Base-by-base conservation (phyloP, 2,888 invertebrate genomes). In the Agriopis leucophaearia region DNA sequence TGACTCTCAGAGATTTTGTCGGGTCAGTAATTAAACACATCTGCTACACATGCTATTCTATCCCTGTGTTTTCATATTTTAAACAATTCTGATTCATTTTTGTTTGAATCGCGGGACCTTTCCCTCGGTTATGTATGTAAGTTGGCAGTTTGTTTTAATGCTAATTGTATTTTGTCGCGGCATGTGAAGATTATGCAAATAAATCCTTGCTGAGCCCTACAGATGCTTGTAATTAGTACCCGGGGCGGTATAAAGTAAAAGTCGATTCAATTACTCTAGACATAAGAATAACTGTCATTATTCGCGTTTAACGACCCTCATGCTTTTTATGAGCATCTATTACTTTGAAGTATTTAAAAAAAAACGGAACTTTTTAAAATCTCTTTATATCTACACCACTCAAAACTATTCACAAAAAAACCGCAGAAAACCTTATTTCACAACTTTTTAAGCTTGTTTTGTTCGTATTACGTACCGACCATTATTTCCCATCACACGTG, bases 21-120 rank as follows among this genome's bases (percentile, higher is more conserved):
- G 89, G 91, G 86, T 89, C 88, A 88, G 90, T 90, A 90, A 92
- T 94, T 91, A 91, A 91, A 88, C 88, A 89, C 93, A 92, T 91
- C 90, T 91, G 92, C 81, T 87, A 86, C 90, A 84, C 84, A 84
- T 87, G 85, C 85, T 84, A 88, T 88, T 85, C 83, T 85, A 82
- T 88, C 84, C 83, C 82, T 74, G 77, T 75, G 78, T 83, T 86
- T 85, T 82, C 82, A 84, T 85, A 83, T 85, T 86, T 81, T 78
- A 77, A 82, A 85, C 76, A 79, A 82, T 86, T 80, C 77, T 77
- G 76, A 77, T 79, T 76, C 77, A 79, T 85, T 84, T 84, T 84
- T 84, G 81, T 78, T 71, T 78, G 79, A 75, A 80, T 80, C 78
- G 75, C 72, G 80, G 75, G 78, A 77, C 81, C 78, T 82, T 85